Conservation (phyloP, 2,888 invertebrate genomes). For the Brassicogethes aeneus region DNA sequence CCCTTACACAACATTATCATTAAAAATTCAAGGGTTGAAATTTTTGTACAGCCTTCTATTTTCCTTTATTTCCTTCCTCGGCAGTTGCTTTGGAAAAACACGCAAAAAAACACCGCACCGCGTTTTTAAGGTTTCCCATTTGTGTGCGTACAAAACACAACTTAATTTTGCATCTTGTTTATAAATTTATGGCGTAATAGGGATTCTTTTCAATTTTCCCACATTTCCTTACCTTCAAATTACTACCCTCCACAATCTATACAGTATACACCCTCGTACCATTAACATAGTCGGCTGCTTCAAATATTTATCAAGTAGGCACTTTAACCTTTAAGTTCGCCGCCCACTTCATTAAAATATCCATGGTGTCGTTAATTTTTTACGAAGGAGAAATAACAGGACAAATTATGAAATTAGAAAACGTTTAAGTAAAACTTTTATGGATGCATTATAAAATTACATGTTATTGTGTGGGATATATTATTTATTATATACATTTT, state of each 20-base stretch:
- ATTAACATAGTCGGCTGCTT: not conserved
- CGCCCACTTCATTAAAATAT: not conserved
- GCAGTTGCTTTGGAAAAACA: too few species aligned
- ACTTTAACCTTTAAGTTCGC: not conserved
- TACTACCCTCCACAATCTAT: conserved; percentile 21
- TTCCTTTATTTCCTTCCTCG: too few species aligned
- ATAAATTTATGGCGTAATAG: conserved; percentile 21
- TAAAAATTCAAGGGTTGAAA: too few species aligned
- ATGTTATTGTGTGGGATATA: too few species aligned
- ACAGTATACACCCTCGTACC: too few species aligned
- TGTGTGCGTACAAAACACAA: not conserved
- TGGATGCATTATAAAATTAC: not conserved
- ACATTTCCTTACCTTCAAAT: conserved; percentile 25
- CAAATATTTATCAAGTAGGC: not conserved
- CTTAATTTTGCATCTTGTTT: conserved; percentile 7
- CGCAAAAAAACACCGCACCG: too few species aligned
- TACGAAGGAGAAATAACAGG: not conserved
- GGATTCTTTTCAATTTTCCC: conserved; percentile 28
- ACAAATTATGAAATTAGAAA: not conserved
- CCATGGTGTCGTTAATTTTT: not conserved
- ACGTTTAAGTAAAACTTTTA: not conserved
- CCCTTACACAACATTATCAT: too few species aligned
- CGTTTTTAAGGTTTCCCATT: not conserved
- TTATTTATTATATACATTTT: too few species aligned
- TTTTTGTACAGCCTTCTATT: too few species aligned